Evolutionary conservation across 1,140 invertebrate genomes (phyloP), one percentile per base, ranked within the genome.

Genomic region (Drosophila pachea): DNA sequence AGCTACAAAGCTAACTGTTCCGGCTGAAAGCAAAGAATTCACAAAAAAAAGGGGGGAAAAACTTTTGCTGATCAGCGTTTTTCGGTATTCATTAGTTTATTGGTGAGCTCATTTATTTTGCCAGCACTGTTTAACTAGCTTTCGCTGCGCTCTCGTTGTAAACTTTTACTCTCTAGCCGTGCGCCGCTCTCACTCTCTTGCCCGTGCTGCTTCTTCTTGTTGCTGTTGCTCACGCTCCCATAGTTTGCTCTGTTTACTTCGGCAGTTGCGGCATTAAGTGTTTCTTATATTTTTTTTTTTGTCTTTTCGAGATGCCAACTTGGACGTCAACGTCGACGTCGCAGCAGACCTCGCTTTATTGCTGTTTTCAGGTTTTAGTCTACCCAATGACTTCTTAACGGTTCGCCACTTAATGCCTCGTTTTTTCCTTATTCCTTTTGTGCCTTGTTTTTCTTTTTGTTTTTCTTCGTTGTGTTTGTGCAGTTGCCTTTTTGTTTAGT

Each of bases 331-430:
- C 60, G 52, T 52, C 12, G 55, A 32, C 38, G 55, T 43, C 12
- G 55, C 16, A 31, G 55, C 32, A 36, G 56, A 56, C 38, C 32
- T 47, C 38, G 59, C 58, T 47, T 68, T 54, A 60, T 47, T 62
- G 70, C 53, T 69, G 47, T 73, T 67, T 86, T 86, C 68, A 83
- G 63, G 63, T 68, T 82, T 82, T 83, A 60, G 29, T 76, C 55
- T 74, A 61, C 63, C 67, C 76, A 81, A 79, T 76, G 79, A 79
- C 79, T 83, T 83, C 76, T 84, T 84, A 84, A 84, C 79, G 79
- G 79, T 84, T 74, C 73, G 73, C 81, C 73, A 86, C 81, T 86
- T 84, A 84, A 84, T 79, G 70, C 79, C 67, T 70, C 43, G 70
- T 32, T 73, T 81, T 79, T 78, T 22, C 22, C 22, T 22, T 22